Conservation (phyloP, 2,113 vertebrate genomes). For the Cyrtonyx montezumae region DNA sequence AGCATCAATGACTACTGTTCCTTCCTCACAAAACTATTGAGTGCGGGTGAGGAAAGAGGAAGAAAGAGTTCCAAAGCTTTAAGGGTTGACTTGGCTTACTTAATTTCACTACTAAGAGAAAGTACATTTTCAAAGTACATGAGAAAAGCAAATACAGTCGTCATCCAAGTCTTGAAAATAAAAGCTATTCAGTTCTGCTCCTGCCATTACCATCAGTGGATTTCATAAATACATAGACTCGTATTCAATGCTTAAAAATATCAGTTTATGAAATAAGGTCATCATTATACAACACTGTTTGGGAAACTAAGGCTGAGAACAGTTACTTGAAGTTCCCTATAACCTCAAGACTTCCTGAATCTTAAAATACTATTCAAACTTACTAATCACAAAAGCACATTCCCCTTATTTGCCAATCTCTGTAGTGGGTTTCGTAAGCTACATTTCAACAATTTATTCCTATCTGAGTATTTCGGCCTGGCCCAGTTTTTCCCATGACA, state of each 20-base stretch:
- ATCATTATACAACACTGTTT: background rate
- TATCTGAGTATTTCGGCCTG: slow-evolving; percentile 40
- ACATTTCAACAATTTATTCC: slow-evolving; percentile 51
- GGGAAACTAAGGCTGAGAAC: background rate
- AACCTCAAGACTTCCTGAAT: background rate
- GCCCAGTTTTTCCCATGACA: slow-evolving; percentile 45
- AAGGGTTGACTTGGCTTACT: background rate
- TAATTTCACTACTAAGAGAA: background rate
- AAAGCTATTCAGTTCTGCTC: background rate
- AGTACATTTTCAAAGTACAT: background rate
- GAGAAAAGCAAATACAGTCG: background rate
- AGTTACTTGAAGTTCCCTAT: background rate
- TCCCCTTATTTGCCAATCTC: slow-evolving; percentile 17
- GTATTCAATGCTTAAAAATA: background rate
- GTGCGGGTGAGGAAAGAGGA: background rate
- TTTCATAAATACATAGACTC: background rate
- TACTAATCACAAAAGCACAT: background rate
- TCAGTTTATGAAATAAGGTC: background rate
- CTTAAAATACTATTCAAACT: background rate
- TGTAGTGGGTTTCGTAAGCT: slow-evolving; percentile 17
- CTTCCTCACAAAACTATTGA: background rate
- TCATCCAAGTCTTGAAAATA: background rate
- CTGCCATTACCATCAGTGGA: background rate
- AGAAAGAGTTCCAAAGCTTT: background rate
- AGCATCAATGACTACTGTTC: background rate